A percentile compares a stretch with the other conserved stretches of the same genome.
phyloP scores from a whole-genome alignment of 2,113 vertebrate species.

The Xyliphius kryptos region DNA sequence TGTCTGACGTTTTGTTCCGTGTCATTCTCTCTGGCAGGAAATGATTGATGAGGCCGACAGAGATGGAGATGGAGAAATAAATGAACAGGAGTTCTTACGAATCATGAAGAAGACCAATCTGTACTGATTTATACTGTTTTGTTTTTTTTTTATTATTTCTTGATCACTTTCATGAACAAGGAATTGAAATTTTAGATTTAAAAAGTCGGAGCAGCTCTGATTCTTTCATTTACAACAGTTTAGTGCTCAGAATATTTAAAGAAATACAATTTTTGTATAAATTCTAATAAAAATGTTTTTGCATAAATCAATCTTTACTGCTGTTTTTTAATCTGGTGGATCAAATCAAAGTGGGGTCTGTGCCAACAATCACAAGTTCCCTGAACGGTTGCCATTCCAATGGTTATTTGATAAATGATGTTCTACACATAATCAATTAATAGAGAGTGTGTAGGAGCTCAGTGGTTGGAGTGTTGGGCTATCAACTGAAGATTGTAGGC shows the following conservation, averaged over 20 bases:
- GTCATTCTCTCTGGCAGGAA: slow-evolving; percentile 67
- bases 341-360: neutral
- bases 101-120: slow-evolving; percentile 93
- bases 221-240: slow-evolving; percentile 14
- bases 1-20: slow-evolving; percentile 13
- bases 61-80: slow-evolving; percentile 87
- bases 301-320: neutral
- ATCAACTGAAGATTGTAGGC: no score
- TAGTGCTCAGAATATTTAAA: slow-evolving; percentile 45
- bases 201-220: neutral
- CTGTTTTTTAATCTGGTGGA: neutral
- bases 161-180: neutral
- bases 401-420: no score
- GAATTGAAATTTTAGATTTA: neutral
- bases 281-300: slow-evolving; percentile 53
- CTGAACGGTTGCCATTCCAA: no score
- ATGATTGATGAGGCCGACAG: slow-evolving; percentile 93
- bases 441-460: no score
- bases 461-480: no score
- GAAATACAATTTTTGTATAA: slow-evolving; percentile 49
- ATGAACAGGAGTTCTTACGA: slow-evolving; percentile 85
- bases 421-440: no score
- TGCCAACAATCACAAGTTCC: no score
- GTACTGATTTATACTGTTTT: slow-evolving; percentile 57
- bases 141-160: slow-evolving; percentile 2